Conservation (phyloP, 92 coral and sea anemone species). For the Nematostella vectensis region DNA sequence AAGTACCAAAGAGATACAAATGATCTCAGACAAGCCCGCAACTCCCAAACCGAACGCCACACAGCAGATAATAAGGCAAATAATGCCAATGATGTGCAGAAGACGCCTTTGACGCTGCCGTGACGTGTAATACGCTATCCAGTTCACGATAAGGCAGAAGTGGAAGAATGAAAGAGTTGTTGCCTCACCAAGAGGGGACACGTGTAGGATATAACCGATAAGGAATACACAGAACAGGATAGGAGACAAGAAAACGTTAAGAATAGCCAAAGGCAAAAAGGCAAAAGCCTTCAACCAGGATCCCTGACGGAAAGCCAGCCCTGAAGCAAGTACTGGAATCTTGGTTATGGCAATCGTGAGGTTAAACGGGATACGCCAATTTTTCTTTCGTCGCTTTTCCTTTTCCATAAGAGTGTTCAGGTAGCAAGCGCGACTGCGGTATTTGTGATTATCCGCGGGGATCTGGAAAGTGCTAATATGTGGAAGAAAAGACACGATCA, state of each 20-base stretch:
- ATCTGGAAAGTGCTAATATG: neutral
- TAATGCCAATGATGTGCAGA: neutral
- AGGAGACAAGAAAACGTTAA: constrained; percentile 1
- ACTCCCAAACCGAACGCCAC: neutral
- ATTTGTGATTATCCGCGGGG: neutral
- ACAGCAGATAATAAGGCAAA: neutral
- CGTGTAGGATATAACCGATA: neutral
- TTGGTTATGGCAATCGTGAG: neutral
- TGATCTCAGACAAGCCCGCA: neutral
- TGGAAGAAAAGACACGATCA: neutral
- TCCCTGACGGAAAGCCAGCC: neutral
- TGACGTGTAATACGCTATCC: neutral
- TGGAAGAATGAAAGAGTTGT: neutral
- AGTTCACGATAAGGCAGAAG: neutral
- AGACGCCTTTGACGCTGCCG: neutral
- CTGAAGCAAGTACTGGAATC: neutral
- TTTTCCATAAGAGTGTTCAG: neutral
- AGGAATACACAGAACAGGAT: neutral
- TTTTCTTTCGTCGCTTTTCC: neutral
- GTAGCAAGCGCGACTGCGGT: neutral
- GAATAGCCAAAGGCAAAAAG: neutral
- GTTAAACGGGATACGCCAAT: neutral
- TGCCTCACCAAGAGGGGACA: neutral
- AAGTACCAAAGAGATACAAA: constrained; percentile 1
- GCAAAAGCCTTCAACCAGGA: neutral